A percentile compares a stretch with the other conserved stretches of the same genome.
Conservation (phyloP, 2,113 vertebrate genomes). For the Elaphurus davidianus region DNA sequence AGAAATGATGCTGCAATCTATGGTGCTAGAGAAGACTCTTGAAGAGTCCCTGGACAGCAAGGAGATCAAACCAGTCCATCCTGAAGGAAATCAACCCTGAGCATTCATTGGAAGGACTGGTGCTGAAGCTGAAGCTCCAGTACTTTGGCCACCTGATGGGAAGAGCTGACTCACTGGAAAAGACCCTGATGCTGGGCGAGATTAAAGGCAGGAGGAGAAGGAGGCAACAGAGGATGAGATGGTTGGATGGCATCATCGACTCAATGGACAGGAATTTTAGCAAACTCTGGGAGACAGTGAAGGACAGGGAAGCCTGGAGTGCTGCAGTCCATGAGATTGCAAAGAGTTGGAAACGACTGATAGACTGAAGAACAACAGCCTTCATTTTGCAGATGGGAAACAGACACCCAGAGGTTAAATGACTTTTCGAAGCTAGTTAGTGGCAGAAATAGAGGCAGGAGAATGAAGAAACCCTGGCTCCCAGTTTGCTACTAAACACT, state of each 20-base stretch:
- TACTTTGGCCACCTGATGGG: background rate
- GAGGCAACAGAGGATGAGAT: background rate
- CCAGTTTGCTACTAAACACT: background rate
- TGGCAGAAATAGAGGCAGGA: background rate
- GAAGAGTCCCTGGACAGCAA: background rate
- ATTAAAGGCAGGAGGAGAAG: background rate
- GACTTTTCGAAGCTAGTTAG: background rate
- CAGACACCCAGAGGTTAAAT: background rate
- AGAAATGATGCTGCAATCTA: background rate
- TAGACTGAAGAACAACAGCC: background rate
- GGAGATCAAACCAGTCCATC: background rate
- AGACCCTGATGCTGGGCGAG: background rate
- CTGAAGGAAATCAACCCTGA: background rate
- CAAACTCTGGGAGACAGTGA: background rate
- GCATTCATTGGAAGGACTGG: background rate
- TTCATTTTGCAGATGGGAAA: conserved; percentile 25
- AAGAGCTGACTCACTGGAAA: background rate
- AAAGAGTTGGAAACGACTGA: background rate
- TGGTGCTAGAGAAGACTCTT: background rate
- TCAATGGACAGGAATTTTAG: background rate
- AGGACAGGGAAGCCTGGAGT: background rate
- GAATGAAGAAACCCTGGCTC: background rate
- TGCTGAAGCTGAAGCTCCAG: background rate
- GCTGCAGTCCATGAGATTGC: background rate
- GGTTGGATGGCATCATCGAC: background rate